phyloP scores from a whole-genome alignment of 2,797 vertebrate species.

The Characodon lateralis region DNA sequence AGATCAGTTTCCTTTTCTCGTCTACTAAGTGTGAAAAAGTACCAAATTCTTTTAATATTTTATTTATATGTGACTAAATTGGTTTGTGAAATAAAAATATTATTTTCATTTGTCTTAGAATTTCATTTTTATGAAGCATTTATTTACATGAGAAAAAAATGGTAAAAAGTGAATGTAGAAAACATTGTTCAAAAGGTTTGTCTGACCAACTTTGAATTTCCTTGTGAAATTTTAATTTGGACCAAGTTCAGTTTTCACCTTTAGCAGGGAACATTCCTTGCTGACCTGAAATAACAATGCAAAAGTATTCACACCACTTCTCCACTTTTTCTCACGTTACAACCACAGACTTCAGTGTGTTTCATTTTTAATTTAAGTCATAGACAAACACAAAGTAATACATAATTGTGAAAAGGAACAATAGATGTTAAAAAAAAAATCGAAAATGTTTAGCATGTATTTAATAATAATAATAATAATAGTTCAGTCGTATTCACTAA shows the following conservation, averaged over 20 bases:
- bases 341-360: not conserved
- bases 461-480: too few species aligned
- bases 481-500: not conserved
- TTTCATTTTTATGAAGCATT: not conserved
- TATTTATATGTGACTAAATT: not conserved
- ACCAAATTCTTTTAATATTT: not conserved
- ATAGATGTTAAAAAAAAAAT: too few species aligned
- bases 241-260: constrained; percentile 1
- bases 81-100: not conserved
- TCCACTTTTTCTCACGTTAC: not conserved
- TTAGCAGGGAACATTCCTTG: not conserved
- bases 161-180: not conserved
- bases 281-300: not conserved
- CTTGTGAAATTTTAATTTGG: not conserved
- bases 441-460: not conserved
- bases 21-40: not conserved
- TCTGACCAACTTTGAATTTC: not conserved
- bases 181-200: not conserved
- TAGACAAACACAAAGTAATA: not conserved
- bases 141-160: not conserved
- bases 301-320: not conserved
- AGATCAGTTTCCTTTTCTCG: constrained; percentile 17
- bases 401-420: too few species aligned
- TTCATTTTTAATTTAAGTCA: not conserved
- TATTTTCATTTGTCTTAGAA: not conserved